Evolutionary conservation across 1,140 invertebrate species (phyloP).

Genomic region (Papilio machaon): DNA sequence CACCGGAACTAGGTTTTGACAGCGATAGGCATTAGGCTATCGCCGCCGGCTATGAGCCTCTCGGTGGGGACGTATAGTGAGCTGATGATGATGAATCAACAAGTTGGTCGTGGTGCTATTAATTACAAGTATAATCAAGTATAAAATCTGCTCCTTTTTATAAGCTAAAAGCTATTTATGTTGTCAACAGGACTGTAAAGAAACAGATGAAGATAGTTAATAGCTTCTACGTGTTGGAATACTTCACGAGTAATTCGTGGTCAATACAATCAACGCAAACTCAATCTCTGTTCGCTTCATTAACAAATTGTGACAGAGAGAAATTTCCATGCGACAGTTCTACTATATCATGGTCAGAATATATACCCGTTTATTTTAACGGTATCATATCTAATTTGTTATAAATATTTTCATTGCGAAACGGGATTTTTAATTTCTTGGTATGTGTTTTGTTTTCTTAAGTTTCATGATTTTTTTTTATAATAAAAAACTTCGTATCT

Average conservation of each 20-base stretch:
- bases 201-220: neutral
- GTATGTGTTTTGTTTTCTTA: too few species aligned
- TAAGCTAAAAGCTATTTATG: too few species aligned
- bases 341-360: conserved; percentile 40
- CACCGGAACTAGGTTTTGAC: too few species aligned
- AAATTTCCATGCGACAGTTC: conserved; percentile 40
- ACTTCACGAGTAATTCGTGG: conserved; percentile 44
- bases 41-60: too few species aligned
- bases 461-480: too few species aligned
- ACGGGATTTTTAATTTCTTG: neutral
- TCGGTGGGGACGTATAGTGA: too few species aligned
- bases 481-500: too few species aligned
- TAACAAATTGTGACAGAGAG: conserved; percentile 34
- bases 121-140: too few species aligned
- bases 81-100: too few species aligned
- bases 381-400: conserved; percentile 40
- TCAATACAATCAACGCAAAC: conserved; percentile 28
- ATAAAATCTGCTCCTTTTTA: neutral
- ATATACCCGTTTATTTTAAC: conserved; percentile 35
- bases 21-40: too few species aligned
- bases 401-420: neutral
- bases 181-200: conserved; percentile 40
- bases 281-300: conserved; percentile 22
- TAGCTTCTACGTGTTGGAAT: neutral
- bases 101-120: too few species aligned